A percentile compares a stretch with the other conserved stretches of the same genome.
phyloP scores from a whole-genome alignment of 1,140 invertebrate genomes.

The Zaprionus capensis region DNA sequence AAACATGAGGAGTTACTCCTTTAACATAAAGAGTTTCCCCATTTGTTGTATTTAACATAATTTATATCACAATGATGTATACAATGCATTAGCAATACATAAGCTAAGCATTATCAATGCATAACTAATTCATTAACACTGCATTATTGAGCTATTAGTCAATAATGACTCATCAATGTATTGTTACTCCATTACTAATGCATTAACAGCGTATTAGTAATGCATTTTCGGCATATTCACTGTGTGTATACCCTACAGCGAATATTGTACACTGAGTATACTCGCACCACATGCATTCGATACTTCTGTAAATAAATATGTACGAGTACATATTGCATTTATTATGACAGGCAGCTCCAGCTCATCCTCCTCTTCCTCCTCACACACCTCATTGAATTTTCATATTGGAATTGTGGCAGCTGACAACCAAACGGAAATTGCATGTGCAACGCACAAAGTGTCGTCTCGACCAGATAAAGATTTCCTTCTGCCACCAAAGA shows the following conservation, averaged over 20 bases:
- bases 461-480: slow-evolving; percentile 42
- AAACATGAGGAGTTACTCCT: too few relatives aligned
- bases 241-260: background rate
- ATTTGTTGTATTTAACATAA: background rate
- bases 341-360: slow-evolving; percentile 42
- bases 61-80: background rate
- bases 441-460: slow-evolving; percentile 43
- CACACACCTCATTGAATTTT: slow-evolving; percentile 17
- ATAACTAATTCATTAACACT: background rate
- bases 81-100: background rate
- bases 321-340: slow-evolving; percentile 24
- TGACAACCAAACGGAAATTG: slow-evolving; percentile 53
- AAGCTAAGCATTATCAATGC: background rate
- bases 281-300: slow-evolving; percentile 6
- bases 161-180: background rate
- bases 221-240: background rate
- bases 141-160: background rate
- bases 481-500: slow-evolving; percentile 38
- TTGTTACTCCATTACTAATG: background rate
- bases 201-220: background rate
- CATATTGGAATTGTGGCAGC: slow-evolving; percentile 37
- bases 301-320: slow-evolving; percentile 21
- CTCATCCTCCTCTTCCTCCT: background rate
- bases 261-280: background rate
- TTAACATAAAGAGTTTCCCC: background rate